phyloP scores from a whole-genome alignment of 2,113 vertebrate genomes.

The Mormyrus iriodes region DNA sequence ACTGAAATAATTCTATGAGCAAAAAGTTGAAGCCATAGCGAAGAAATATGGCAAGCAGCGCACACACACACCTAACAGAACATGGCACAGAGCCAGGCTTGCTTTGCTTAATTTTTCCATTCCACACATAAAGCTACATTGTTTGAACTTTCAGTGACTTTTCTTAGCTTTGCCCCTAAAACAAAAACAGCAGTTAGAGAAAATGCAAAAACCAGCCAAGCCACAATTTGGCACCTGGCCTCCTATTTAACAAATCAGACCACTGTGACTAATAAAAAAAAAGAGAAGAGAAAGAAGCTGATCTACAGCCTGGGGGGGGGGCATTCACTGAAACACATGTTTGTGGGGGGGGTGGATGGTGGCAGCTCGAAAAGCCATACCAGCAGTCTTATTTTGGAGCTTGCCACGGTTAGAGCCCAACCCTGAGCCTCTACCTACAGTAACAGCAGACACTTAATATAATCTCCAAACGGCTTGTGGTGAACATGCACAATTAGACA shows the following conservation, averaged over 20 bases:
- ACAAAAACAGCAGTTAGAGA: slow-evolving; percentile 50
- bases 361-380: not conserved
- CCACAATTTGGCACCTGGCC: slow-evolving; percentile 57
- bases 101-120: slow-evolving; percentile 23
- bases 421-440: not conserved
- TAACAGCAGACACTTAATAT: not conserved
- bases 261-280: slow-evolving; percentile 56
- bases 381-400: not conserved
- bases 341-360: not conserved
- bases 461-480: not conserved
- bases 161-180: slow-evolving; percentile 37
- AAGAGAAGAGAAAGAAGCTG: slow-evolving; percentile 26
- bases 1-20: not conserved
- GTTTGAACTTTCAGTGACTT: slow-evolving; percentile 49
- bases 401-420: not conserved
- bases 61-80: slow-evolving; percentile 3
- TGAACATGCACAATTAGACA: not conserved
- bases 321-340: not conserved
- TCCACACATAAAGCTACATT: slow-evolving; percentile 39
- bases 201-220: slow-evolving; percentile 51
- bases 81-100: slow-evolving; percentile 3
- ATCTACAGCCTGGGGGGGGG: slow-evolving; percentile 48
- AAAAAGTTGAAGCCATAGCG: not conserved
- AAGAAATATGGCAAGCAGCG: not conserved
- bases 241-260: slow-evolving; percentile 59